Conservation (phyloP, 2,113 vertebrate species). For the Leptocoma aspasia region DNA sequence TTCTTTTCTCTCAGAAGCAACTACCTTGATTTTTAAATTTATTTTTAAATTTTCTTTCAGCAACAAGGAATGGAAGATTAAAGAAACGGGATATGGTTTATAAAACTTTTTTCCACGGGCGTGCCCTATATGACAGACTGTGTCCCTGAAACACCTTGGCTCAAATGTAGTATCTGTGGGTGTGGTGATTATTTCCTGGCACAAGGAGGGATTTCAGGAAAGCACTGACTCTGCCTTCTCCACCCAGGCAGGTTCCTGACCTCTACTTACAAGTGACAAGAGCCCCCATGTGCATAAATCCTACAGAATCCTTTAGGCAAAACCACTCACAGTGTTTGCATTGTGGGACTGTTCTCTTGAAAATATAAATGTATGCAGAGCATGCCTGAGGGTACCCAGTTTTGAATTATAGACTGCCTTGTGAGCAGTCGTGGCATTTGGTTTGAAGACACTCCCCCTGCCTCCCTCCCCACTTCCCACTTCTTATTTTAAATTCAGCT, state of each 20-base stretch:
- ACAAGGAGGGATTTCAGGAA: slow-evolving; percentile 64
- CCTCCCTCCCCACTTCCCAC: background rate
- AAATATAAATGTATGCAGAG: slow-evolving; percentile 30
- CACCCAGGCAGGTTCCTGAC: slow-evolving; percentile 63
- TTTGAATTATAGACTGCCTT: slow-evolving; percentile 66
- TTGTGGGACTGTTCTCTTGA: slow-evolving; percentile 43
- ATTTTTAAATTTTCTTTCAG: slow-evolving; percentile 2
- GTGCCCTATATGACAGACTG: slow-evolving; percentile 21
- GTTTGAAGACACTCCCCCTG: slow-evolving; percentile 42
- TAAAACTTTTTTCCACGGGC: slow-evolving; percentile 39
- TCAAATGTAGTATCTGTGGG: slow-evolving; percentile 38
- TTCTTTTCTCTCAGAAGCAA: background rate
- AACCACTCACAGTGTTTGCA: slow-evolving; percentile 47
- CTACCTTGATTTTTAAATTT: background rate
- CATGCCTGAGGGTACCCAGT: background rate
- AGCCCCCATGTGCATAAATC: slow-evolving; percentile 22
- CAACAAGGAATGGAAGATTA: slow-evolving; percentile 51
- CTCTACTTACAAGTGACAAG: slow-evolving; percentile 50
- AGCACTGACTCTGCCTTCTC: slow-evolving; percentile 53
- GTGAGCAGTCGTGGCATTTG: slow-evolving; percentile 34
- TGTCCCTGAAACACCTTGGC: slow-evolving; percentile 63
- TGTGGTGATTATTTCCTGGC: slow-evolving; percentile 67
- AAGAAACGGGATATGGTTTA: slow-evolving; percentile 50
- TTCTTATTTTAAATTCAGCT: slow-evolving; percentile 53
- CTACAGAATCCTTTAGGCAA: slow-evolving; percentile 6